Evolutionary conservation across 2,888 invertebrate species (phyloP), one percentile per base, ranked within the genome.

Genomic region (Mythimna albipuncta): DNA sequence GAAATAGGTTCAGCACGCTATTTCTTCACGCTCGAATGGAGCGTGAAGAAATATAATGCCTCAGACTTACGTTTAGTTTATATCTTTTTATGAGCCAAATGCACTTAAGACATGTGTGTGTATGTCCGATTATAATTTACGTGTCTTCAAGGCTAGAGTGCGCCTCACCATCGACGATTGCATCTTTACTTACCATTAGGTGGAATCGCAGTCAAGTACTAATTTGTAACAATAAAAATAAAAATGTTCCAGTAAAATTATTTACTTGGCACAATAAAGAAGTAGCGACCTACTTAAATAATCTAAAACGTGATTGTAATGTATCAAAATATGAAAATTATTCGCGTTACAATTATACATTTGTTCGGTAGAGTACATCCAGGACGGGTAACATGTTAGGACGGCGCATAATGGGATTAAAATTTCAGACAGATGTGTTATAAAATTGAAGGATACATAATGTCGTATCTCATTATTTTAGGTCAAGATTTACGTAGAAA

Each of bases 371-470:
- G 65, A 57, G 72, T 82, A 80, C 72, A 69, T 72, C 38, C 21
- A 72, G 63, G 70, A 63, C 63, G 54, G 55, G 66, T 62, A 75
- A 81, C 71, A 75, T 77, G 78, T 74, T 84, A 75, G 75, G 78
- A 77, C 64, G 47, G 54, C 64, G 50, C 81, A 83, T 87, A 87
- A 87, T 83, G 83, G 81, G 82, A 88, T 88, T 87, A 86, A 86
- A 79, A 84, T 88, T 83, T 78, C 63, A 81, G 79, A 77, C 75
- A 76, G 71, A 86, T 84, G 78, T 81, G 76, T 72, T 79, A 79
- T 76, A 75, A 74, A 86, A 79, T 82, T 84, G 75, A 62, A 78
- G 64, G 75, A 71, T 71, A 84, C 70, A 77, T 75, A 73, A 78
- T 81, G 84, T 75, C 84, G 57, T 52, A 44, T 75, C 57, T 75